phyloP scores from a whole-genome alignment of 2,113 vertebrate species.

The Menura novaehollandiae region DNA sequence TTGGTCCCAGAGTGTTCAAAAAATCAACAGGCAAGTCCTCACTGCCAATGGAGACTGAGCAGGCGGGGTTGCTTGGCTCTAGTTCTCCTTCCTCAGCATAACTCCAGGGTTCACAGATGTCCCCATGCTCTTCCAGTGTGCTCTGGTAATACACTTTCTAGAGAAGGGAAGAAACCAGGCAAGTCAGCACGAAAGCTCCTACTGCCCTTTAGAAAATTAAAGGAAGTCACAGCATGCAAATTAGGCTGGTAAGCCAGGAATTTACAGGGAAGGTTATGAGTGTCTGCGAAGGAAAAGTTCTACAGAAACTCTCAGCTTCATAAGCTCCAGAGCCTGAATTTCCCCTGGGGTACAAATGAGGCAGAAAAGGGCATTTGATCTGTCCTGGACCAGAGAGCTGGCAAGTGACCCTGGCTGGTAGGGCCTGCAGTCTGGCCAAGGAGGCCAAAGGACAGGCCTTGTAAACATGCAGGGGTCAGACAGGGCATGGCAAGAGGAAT shows the following conservation, averaged over 20 bases:
- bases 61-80: conserved; percentile 33
- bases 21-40: conserved; percentile 33
- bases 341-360: neutral
- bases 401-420: no score
- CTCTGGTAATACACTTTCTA: conserved; percentile 54
- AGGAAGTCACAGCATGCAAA: neutral
- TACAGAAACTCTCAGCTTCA: neutral
- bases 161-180: neutral
- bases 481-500: neutral
- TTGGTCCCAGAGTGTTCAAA: conserved; percentile 67
- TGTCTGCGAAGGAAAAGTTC: neutral
- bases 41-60: conserved; percentile 30
- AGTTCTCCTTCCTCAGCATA: conserved; percentile 70
- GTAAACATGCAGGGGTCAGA: neutral
- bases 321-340: neutral
- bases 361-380: neutral
- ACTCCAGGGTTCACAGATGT: neutral
- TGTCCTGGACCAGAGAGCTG: neutral
- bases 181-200: neutral
- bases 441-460: neutral
- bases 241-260: neutral
- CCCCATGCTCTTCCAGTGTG: neutral
- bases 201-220: neutral
- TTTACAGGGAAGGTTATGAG: neutral
- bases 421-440: neutral